Evolutionary conservation across 2,113 vertebrate species (phyloP).

Genomic region (Naja naja): DNA sequence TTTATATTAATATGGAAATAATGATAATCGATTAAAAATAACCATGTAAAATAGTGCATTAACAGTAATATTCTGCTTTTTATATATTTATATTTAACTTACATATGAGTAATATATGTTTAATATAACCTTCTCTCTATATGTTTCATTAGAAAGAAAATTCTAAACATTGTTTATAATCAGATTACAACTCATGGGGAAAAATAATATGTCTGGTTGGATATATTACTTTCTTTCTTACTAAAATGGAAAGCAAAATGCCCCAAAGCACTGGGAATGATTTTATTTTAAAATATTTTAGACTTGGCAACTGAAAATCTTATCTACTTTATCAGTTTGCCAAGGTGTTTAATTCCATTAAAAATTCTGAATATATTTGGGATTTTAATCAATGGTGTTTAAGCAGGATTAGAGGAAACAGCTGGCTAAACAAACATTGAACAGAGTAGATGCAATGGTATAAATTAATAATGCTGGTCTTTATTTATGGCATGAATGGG

Average conservation of each 20-base stretch:
- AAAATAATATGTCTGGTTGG: constrained; percentile 29
- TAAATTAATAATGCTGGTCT: constrained; percentile 84
- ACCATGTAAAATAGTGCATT: not conserved
- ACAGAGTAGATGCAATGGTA: constrained; percentile 66
- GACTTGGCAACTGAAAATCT: constrained; percentile 15
- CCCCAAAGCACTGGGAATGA: constrained; percentile 3
- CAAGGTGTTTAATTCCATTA: constrained; percentile 7
- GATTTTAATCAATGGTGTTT: constrained; percentile 75
- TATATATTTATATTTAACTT: constrained; percentile 1
- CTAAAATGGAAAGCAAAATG: not conserved
- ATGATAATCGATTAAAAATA: not conserved
- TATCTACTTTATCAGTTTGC: constrained; percentile 22
- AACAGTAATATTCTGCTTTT: not conserved
- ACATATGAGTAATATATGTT: not conserved
- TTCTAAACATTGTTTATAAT: not conserved
- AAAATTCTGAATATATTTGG: constrained; percentile 51
- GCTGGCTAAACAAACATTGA: constrained; percentile 85
- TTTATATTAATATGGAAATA: constrained; percentile 7
- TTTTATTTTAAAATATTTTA: constrained; percentile 41
- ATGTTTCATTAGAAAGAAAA: not conserved
- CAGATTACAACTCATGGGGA: not conserved
- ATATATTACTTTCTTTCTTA: constrained; percentile 45
- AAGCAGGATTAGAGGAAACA: constrained; percentile 78
- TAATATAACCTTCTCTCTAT: not conserved
- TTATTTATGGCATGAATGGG: constrained; percentile 78